Percentiles rank a stretch among this genome's conserved stretches.
Evolutionary conservation across 2,888 invertebrate species (phyloP).

Genomic region (Cyaniris semiargus): DNA sequence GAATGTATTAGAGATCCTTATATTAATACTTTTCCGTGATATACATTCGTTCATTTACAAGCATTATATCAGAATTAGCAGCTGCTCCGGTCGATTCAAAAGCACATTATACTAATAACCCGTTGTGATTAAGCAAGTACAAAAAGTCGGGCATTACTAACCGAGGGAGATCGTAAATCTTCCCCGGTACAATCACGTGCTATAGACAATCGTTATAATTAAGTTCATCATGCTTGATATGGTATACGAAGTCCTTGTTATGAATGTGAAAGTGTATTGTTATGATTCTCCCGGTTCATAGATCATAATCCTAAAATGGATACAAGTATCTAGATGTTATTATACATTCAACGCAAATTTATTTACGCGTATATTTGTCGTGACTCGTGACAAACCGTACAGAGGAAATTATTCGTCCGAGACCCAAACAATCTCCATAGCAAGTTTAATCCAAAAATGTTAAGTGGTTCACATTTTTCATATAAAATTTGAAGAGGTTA

Average conservation of each 20-base stretch:
- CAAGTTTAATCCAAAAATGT: neutral
- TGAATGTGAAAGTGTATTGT: constrained; percentile 32
- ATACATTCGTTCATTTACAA: neutral
- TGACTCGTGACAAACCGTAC: neutral
- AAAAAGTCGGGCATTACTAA: constrained; percentile 72
- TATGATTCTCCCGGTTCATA: neutral
- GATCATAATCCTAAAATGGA: too few species aligned
- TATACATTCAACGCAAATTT: neutral
- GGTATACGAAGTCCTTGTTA: constrained; percentile 23
- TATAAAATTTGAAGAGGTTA: too few species aligned
- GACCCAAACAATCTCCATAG: neutral
- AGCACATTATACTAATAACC: constrained; percentile 69
- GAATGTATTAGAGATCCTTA: neutral
- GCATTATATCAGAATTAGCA: constrained; percentile 31
- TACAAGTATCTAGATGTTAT: too few species aligned
- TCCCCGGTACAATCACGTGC: constrained; percentile 62
- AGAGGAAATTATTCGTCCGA: neutral
- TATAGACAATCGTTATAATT: constrained; percentile 77
- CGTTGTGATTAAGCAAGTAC: constrained; percentile 74
- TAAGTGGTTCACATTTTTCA: neutral
- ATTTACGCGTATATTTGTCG: too few species aligned
- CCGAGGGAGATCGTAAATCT: constrained; percentile 74
- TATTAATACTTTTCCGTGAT: neutral
- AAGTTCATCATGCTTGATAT: constrained; percentile 62
- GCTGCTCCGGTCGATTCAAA: constrained; percentile 38